Evolutionary conservation across 2,113 vertebrate species (phyloP).

Genomic region (Pelvicachromis taeniatus): DNA sequence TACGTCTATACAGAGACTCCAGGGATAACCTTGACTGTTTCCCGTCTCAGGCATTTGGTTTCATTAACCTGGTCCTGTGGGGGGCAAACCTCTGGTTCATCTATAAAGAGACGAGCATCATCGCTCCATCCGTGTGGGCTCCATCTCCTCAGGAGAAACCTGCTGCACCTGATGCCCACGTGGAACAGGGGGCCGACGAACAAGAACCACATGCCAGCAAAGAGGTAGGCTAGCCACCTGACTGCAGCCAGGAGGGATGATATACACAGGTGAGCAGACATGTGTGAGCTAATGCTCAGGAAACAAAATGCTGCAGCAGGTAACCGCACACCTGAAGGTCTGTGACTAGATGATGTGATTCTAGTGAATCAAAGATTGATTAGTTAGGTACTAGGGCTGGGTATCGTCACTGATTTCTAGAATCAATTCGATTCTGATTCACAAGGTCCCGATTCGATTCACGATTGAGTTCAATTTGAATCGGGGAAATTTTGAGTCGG

Average conservation of each 20-base stretch:
- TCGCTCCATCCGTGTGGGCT: constrained; percentile 73
- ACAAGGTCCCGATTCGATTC: too few relatives aligned
- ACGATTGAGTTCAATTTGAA: too few relatives aligned
- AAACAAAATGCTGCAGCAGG: background rate
- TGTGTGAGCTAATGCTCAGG: background rate
- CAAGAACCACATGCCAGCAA: constrained; percentile 66
- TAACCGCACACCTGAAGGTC: background rate
- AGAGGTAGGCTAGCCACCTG: constrained; percentile 76
- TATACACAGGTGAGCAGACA: constrained; percentile 51
- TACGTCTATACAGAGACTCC: background rate
- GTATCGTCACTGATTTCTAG: too few relatives aligned
- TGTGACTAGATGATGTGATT: background rate
- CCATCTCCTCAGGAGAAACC: constrained; percentile 78
- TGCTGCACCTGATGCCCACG: constrained; percentile 75
- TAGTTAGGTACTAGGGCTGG: background rate
- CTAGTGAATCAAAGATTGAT: background rate
- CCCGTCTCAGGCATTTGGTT: constrained; percentile 79
- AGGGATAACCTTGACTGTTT: background rate
- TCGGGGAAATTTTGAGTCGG: too few relatives aligned
- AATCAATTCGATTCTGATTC: too few relatives aligned
- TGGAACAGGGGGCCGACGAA: constrained; percentile 76
- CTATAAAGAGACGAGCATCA: constrained; percentile 87
- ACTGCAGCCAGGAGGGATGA: constrained; percentile 72
- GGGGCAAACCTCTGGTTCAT: constrained; percentile 87
- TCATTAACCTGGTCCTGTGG: constrained; percentile 87